phyloP scores from a whole-genome alignment of 2,888 invertebrate genomes.

The Lamproptera curius region DNA sequence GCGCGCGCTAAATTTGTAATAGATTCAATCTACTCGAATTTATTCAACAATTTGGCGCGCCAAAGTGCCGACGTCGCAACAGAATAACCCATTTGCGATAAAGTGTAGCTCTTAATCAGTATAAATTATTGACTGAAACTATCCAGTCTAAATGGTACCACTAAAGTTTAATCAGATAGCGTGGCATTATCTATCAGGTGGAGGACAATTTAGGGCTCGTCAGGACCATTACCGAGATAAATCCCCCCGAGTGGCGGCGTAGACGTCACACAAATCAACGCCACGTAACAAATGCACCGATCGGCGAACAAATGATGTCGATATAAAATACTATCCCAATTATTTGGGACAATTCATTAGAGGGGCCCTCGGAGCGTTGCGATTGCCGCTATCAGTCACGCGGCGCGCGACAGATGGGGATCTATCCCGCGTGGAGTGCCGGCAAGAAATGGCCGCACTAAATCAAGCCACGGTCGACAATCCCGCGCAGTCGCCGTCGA shows the following conservation, averaged over 20 bases:
- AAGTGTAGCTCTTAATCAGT: constrained; percentile 14
- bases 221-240: constrained; percentile 36
- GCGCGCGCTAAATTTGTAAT: constrained; percentile 7
- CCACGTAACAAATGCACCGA: constrained; percentile 67
- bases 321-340: constrained; percentile 77
- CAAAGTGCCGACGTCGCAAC: constrained; percentile 15
- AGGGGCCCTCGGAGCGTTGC: constrained; percentile 60
- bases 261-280: constrained; percentile 71
- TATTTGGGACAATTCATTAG: constrained; percentile 78
- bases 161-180: background rate
- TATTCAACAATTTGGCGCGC: constrained; percentile 14
- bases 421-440: constrained; percentile 70
- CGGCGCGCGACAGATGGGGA: constrained; percentile 64
- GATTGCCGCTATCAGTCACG: constrained; percentile 70
- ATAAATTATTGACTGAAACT: constrained; percentile 12
- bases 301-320: constrained; percentile 68
- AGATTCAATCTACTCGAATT: constrained; percentile 14
- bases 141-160: constrained; percentile 5
- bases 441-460: constrained; percentile 71
- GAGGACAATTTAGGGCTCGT: constrained; percentile 30
- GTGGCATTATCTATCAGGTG: constrained; percentile 29
- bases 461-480: constrained; percentile 73
- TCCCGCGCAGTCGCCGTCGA: constrained; percentile 72
- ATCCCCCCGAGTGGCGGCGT: constrained; percentile 45
- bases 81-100: constrained; percentile 19